Conservation (phyloP, 1,140 invertebrate genomes). For the Oryctes rhinoceros region DNA sequence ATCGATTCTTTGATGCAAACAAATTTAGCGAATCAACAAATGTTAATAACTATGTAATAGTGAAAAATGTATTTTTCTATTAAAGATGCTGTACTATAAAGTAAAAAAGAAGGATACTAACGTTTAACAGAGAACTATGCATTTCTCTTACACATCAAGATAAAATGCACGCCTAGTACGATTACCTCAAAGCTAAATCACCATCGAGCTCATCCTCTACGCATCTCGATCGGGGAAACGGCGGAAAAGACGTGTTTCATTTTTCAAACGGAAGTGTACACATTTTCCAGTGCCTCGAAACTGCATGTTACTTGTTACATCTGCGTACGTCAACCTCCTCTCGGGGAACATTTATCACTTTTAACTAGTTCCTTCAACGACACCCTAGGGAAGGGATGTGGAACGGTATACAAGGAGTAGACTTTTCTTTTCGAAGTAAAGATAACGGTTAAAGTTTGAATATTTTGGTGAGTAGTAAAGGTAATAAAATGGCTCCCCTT, state of each 20-base stretch:
- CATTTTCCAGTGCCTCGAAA: not conserved
- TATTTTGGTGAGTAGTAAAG: not conserved
- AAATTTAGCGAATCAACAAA: too few species aligned
- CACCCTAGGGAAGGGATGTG: not conserved
- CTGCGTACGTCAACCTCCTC: not conserved
- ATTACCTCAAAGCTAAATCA: not conserved
- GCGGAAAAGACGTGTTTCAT: slow-evolving; percentile 1
- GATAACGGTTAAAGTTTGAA: not conserved
- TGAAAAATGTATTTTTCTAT: too few species aligned
- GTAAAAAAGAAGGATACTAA: too few species aligned
- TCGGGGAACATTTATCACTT: not conserved
- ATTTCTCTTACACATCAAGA: not conserved
- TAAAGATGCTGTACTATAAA: too few species aligned
- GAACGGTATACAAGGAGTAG: not conserved
- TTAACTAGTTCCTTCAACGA: not conserved
- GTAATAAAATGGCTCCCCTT: not conserved
- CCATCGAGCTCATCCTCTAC: not conserved
- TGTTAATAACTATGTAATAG: too few species aligned
- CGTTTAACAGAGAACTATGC: too few species aligned
- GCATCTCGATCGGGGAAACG: not conserved
- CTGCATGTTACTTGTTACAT: not conserved
- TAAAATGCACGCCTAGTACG: not conserved
- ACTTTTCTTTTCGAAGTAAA: not conserved
- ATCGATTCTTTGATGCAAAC: too few species aligned
- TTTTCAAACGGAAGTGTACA: not conserved